phyloP scores from a whole-genome alignment of 2,113 vertebrate species.

The Mirza zaza region DNA sequence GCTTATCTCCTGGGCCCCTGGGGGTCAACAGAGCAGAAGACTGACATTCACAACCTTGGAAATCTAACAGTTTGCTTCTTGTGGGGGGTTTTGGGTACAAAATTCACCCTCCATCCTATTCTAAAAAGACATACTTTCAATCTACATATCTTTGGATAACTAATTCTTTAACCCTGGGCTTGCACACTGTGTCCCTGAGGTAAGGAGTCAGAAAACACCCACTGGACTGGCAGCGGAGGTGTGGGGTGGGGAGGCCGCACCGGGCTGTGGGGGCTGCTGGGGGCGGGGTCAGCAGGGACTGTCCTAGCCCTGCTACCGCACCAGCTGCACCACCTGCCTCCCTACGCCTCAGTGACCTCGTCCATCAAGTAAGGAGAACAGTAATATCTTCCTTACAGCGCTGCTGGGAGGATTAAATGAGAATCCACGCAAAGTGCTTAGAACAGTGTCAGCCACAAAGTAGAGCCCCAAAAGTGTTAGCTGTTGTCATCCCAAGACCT shows the following conservation, averaged over 20 bases:
- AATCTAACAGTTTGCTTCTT: not conserved
- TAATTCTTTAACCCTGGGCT: not conserved
- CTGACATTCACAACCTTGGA: not conserved
- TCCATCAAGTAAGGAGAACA: not conserved
- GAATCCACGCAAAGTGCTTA: not conserved
- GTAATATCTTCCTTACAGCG: not conserved
- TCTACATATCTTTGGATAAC: not conserved
- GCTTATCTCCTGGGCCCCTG: not conserved
- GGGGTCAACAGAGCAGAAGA: not conserved
- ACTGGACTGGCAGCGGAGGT: accelerated
- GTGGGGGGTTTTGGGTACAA: not conserved
- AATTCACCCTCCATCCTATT: not conserved
- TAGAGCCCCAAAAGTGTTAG: not conserved
- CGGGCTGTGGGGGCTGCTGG: not conserved
- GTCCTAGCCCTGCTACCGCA: not conserved
- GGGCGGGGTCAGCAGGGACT: not conserved
- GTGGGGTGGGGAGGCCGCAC: not conserved
- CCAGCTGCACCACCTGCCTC: not conserved
- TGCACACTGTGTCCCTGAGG: not conserved
- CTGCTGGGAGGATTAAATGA: not conserved
- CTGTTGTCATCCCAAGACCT: not conserved
- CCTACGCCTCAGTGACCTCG: not conserved
- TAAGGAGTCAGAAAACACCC: not conserved
- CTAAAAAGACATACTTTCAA: slow-evolving; percentile 41
- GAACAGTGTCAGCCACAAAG: not conserved